These are phyloP conservation scores for Vollenhovia emeryi DNA, from an alignment of 1,140 invertebrate genomes.

Conservation along the genomic window DNA sequence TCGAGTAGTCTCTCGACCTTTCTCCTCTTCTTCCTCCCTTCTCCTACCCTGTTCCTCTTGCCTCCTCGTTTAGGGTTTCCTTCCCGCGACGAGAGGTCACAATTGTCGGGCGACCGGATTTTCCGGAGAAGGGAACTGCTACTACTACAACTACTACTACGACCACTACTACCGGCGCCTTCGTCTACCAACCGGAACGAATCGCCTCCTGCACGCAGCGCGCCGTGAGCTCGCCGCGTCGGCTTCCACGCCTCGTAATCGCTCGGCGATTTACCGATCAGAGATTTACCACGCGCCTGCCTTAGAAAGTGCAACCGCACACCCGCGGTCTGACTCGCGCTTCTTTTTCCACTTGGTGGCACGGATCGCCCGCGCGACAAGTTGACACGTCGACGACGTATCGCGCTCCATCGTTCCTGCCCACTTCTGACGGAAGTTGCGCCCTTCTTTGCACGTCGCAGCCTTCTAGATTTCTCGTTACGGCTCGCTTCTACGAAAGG, in stretches of 20 bases:
- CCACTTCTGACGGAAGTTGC: conserved; percentile 44
- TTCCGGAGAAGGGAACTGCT: conserved; percentile 68
- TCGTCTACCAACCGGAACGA: conserved; percentile 67
- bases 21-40: neutral
- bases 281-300: conserved; percentile 53
- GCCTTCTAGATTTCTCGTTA: conserved; percentile 50
- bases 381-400: conserved; percentile 27
- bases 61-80: conserved; percentile 22
- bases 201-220: conserved; percentile 69
- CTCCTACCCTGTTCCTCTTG: neutral
- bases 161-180: conserved; percentile 39
- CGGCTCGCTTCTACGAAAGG: conserved; percentile 32
- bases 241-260: conserved; percentile 62
- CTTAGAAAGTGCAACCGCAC: conserved; percentile 68
- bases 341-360: neutral
- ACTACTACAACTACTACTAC: conserved; percentile 27
- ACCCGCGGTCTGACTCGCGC: conserved; percentile 20
- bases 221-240: conserved; percentile 4
- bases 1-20: conserved; percentile 31
- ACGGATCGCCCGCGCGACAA: conserved; percentile 12
- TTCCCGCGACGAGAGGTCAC: conserved; percentile 58
- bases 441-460: conserved; percentile 41
- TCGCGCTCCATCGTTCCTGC: conserved; percentile 46
- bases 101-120: conserved; percentile 69
- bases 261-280: conserved; percentile 63